phyloP scores from a whole-genome alignment of 2,113 vertebrate species.

The Chamaea fasciata region DNA sequence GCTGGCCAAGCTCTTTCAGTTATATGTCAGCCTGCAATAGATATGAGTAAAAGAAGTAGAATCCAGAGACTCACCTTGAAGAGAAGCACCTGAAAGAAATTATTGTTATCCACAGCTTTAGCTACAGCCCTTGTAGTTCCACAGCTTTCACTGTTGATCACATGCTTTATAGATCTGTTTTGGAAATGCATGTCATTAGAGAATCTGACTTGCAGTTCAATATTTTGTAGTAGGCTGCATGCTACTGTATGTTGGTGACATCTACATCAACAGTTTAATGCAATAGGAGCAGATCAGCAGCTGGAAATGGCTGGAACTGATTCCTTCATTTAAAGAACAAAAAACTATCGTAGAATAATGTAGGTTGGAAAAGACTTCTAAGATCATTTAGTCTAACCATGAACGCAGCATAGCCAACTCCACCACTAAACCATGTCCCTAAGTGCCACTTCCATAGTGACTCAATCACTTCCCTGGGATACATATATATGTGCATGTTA shows the following conservation, averaged over 20 bases:
- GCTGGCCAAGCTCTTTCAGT: neutral
- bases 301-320: neutral
- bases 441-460: neutral
- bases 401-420: neutral
- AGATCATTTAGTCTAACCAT: neutral
- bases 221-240: neutral
- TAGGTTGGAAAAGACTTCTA: neutral
- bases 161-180: neutral
- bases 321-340: neutral
- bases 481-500: neutral
- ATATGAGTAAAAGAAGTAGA: neutral
- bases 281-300: neutral
- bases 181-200: neutral
- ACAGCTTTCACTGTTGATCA: neutral
- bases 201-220: neutral
- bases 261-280: neutral
- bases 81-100: neutral
- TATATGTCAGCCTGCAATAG: neutral
- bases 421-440: neutral
- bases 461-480: neutral
- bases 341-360: neutral
- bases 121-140: neutral
- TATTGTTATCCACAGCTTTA: neutral
- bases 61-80: neutral
- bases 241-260: neutral